Conservation (phyloP, 1,140 invertebrate genomes). For the Heliconius melpomene region DNA sequence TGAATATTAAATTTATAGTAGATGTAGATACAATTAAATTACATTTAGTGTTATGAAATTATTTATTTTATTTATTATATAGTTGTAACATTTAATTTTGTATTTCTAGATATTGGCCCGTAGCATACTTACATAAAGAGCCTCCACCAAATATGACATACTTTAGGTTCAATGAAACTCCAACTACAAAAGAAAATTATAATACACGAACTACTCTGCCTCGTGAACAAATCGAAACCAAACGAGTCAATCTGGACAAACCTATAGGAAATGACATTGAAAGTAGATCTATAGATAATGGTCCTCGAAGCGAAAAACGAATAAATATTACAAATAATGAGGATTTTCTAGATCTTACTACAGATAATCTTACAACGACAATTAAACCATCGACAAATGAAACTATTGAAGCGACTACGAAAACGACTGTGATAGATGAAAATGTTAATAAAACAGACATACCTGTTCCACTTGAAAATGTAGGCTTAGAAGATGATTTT, state of each 20-base stretch:
- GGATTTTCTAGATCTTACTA: constrained; percentile 40
- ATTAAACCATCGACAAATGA: constrained; percentile 44
- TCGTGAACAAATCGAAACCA: constrained; percentile 29
- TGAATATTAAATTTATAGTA: too few species aligned
- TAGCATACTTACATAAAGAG: constrained; percentile 77
- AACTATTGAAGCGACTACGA: constrained; percentile 41
- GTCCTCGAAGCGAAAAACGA: constrained; percentile 54
- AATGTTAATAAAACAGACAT: constrained; percentile 31
- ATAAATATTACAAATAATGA: constrained; percentile 50
- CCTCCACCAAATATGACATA: constrained; percentile 78
- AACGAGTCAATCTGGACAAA: constrained; percentile 38
- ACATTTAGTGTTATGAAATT: too few species aligned
- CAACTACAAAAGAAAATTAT: constrained; percentile 36
- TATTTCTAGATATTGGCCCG: constrained; percentile 77
- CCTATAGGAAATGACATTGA: constrained; percentile 48
- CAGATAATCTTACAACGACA: constrained; percentile 43
- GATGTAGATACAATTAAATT: too few species aligned
- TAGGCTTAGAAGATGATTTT: constrained; percentile 52
- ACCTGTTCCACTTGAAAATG: constrained; percentile 31
- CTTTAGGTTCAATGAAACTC: constrained; percentile 71
- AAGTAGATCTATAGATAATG: constrained; percentile 46
- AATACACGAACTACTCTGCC: constrained; percentile 29
- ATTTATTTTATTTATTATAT: background rate
- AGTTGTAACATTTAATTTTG: background rate
- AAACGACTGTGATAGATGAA: constrained; percentile 24